Evolutionary conservation across 2,113 vertebrate species (phyloP).

Genomic region (Pseudonaja textilis): DNA sequence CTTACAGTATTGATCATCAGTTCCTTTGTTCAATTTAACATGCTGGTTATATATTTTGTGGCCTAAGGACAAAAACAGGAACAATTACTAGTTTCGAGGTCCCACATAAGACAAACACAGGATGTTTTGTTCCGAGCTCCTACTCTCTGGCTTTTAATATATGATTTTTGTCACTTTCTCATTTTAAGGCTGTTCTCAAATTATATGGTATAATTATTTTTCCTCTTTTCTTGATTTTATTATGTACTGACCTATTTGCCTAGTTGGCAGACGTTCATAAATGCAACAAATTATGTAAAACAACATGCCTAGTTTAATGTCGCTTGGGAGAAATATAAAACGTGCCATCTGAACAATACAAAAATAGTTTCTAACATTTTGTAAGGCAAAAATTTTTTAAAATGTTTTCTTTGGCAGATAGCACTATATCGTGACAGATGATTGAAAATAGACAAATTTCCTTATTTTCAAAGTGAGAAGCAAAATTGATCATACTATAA

Average conservation of each 20-base stretch:
- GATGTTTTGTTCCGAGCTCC: neutral
- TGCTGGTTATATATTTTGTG: neutral
- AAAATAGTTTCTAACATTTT: conserved; percentile 18
- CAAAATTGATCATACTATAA: neutral
- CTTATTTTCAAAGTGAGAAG: neutral
- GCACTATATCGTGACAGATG: neutral
- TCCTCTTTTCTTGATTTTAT: neutral
- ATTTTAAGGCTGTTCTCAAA: neutral
- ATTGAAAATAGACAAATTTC: neutral
- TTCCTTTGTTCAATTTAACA: neutral
- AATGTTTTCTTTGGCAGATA: accelerated
- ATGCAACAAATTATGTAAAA: neutral
- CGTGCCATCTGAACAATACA: neutral
- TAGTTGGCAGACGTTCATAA: neutral
- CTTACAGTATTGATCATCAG: neutral
- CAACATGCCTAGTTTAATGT: neutral
- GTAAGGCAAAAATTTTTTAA: neutral
- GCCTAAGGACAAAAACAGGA: neutral
- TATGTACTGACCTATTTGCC: neutral
- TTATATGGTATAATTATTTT: neutral
- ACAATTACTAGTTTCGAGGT: neutral
- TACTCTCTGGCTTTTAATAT: neutral
- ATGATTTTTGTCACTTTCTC: neutral
- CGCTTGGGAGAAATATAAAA: neutral
- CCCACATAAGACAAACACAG: neutral